Evolutionary conservation across 1,140 invertebrate genomes (phyloP).

Genomic region (Stratiolaelaps scimitus): DNA sequence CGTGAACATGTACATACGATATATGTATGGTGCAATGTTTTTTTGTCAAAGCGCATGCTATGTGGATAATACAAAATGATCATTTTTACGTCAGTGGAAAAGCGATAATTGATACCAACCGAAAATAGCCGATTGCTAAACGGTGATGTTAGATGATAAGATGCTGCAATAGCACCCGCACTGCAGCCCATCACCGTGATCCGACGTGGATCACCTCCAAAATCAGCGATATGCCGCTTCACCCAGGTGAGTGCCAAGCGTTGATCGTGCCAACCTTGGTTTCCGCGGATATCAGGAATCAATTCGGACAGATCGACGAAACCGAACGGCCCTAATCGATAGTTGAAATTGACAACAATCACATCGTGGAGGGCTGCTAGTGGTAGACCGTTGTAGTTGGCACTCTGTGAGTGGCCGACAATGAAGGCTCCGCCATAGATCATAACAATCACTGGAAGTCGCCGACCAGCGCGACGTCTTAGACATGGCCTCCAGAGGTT

Average conservation of each 20-base stretch:
- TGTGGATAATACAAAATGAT: too few relatives aligned
- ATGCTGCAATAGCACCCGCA: slow-evolving; percentile 40
- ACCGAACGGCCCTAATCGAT: slow-evolving; percentile 54
- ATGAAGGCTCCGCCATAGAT: slow-evolving; percentile 60
- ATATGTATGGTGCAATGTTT: too few relatives aligned
- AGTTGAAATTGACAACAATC: slow-evolving; percentile 57
- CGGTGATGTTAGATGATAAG: slow-evolving; percentile 40
- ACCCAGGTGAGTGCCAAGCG: slow-evolving; percentile 36
- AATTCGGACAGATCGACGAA: slow-evolving; percentile 46
- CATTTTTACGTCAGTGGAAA: too few relatives aligned
- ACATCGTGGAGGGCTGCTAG: slow-evolving; percentile 53
- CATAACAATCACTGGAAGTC: slow-evolving; percentile 57
- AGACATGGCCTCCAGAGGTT: slow-evolving; percentile 71
- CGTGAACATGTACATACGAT: too few relatives aligned
- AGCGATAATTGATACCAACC: neutral
- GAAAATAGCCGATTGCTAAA: slow-evolving; percentile 31
- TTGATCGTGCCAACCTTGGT: slow-evolving; percentile 36
- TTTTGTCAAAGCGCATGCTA: too few relatives aligned
- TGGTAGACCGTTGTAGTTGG: slow-evolving; percentile 50
- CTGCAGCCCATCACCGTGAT: slow-evolving; percentile 47
- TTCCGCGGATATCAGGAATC: slow-evolving; percentile 38
- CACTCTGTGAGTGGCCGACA: slow-evolving; percentile 49
- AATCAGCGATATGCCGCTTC: slow-evolving; percentile 34
- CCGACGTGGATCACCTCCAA: slow-evolving; percentile 35
- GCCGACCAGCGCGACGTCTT: slow-evolving; percentile 39